Percentiles rank a stretch among this genome's conserved stretches.
These are phyloP conservation scores for Napeogenes sylphis DNA, from an alignment of 2,888 invertebrate species.

Conservation along the genomic window DNA sequence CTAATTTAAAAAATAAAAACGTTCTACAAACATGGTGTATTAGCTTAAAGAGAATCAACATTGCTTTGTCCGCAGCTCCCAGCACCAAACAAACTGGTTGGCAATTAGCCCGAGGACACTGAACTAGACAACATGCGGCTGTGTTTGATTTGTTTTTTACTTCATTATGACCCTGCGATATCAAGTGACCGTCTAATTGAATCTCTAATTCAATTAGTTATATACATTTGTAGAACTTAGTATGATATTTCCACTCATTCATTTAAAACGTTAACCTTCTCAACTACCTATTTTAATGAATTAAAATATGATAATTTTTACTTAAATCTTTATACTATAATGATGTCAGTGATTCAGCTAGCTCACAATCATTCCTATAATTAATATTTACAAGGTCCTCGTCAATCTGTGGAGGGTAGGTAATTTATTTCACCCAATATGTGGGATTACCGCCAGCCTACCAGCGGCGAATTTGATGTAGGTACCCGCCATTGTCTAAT, in stretches of 20 bases:
- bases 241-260: too few relatives aligned
- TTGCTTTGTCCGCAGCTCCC: constrained; percentile 11
- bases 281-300: too few relatives aligned
- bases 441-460: constrained; percentile 46
- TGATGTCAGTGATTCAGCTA: too few relatives aligned
- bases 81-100: constrained; percentile 45
- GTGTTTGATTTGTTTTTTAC: constrained; percentile 36
- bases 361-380: constrained; percentile 6
- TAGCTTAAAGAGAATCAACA: constrained; percentile 61
- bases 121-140: constrained; percentile 43
- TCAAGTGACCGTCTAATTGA: constrained; percentile 1
- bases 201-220: not conserved
- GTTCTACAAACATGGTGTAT: constrained; percentile 49
- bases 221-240: not conserved
- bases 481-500: constrained; percentile 33
- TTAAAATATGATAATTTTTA: too few relatives aligned
- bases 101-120: constrained; percentile 65
- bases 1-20: constrained; percentile 54
- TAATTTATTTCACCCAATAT: constrained; percentile 41
- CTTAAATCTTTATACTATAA: too few relatives aligned
- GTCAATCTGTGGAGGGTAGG: constrained; percentile 33
- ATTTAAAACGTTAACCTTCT: too few relatives aligned
- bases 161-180: not conserved
- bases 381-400: constrained; percentile 28
- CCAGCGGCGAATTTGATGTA: constrained; percentile 47